Base-by-base conservation (phyloP, 1,140 invertebrate species). In the Bombus superbus region DNA sequence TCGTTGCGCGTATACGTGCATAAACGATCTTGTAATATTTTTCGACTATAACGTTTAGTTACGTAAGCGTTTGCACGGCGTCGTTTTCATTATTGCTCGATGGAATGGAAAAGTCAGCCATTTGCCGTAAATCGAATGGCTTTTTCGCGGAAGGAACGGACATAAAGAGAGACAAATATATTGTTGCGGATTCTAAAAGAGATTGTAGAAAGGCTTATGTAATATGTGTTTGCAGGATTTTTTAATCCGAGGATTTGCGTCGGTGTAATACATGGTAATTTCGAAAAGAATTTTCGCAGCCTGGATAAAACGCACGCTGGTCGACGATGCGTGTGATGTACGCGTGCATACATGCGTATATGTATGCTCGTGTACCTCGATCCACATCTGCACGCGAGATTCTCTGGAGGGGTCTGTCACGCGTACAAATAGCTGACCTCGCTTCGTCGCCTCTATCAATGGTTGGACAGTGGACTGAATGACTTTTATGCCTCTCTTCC, bases 381-480 rank as follows among this genome's bases (percentile, higher is more conserved):
- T 85, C 86, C 87, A 85, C 89, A 86, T 91, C 87, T 79, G 84
- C 83, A 85, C 81, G 88, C 88, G 89, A 92, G 91, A 94, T 94
- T 94, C 94, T 92, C 92, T 91, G 92, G 91, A 94, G 94, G 92
- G 91, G 92, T 94, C 94, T 94, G 94, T 95, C 94, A 94, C 94
- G 94, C 94, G 92, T 95, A 94, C 94, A 94, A 95, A 95, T 95
- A 95, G 94, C 94, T 94, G 94, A 95, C 94, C 94, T 95, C 94
- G 94, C 93, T 92, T 93, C 92, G 93, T 94, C 93, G 94, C 91
- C 92, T 94, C 93, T 94, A 94, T 95, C 94, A 94, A 95, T 95
- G 94, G 92, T 92, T 93, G 90, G 91, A 88, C 90, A 91, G 87
- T 91, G 87, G 90, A 92, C 92, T 93, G 92, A 93, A 94, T 94